Evolutionary conservation across 2,797 vertebrate species (phyloP), one percentile per base, ranked within the genome.

Genomic region (Myotis planiceps): DNA sequence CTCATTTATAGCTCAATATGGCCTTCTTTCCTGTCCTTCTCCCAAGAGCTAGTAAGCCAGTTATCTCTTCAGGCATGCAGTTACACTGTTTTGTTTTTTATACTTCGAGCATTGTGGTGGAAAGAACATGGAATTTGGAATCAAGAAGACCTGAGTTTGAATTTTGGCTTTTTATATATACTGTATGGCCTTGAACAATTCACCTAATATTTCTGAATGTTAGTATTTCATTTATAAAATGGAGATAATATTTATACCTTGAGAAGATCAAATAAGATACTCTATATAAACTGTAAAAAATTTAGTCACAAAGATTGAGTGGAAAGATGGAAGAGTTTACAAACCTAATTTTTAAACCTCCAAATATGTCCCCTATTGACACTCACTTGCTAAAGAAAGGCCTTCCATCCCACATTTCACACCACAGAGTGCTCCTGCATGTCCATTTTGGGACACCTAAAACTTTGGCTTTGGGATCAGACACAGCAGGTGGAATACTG

Each of bases 221-320:
- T 90, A 74, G 6, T 68, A 58, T 75, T 89, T 95, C 27, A 19
- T 74, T 78, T 81, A 75, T 93, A 91, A 80, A 96, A 88, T 88
- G 16, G 39, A 85, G 53, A 39, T 78, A 72, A 83, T 14, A 29
- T 29, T 91, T 94, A 69, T 88, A 88, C 15, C 68, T 96, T 75
- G 74, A 88, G 58, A 92, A 94, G 51, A 60, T 92, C 39, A 58
- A 92, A 47, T 90, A 88, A 91, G 74, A 69, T 90, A 34, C 32
- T 87, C 1, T 89, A 14, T 79, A 39, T 90, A 74, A 94, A 90
- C 21, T 60, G 3, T 74, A 79, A 90, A 95, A 78, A 63, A 16
- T 51, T 34, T 65, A 32, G 37, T 49, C 58, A 80, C 65, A 65
- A 84, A 29, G 19, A 45, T 76, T 72, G 32, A 95, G 45, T 53